phyloP scores from a whole-genome alignment of 2,797 vertebrate species.

The Oceanodroma leucorhoa region DNA sequence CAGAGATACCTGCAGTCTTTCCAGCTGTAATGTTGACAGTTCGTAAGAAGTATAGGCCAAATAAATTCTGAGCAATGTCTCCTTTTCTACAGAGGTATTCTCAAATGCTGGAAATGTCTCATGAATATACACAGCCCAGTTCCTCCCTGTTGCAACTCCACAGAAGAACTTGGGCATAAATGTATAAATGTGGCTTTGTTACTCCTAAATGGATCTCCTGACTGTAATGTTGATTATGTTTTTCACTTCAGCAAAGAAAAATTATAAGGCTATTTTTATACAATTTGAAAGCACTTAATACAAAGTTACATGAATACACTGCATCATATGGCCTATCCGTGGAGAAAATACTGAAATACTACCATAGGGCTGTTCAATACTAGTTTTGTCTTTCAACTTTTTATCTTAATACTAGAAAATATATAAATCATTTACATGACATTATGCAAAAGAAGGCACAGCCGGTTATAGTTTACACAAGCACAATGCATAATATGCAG shows the following conservation, averaged over 20 bases:
- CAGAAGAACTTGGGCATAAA: neutral
- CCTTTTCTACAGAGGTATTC: conserved; percentile 7
- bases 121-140: neutral
- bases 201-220: conserved; percentile 52
- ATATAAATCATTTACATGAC: conserved; percentile 88
- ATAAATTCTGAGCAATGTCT: neutral
- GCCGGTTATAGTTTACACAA: conserved; percentile 86
- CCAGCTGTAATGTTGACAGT: neutral
- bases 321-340: conserved; percentile 78
- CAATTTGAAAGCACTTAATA: conserved; percentile 83
- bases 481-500: conserved; percentile 85
- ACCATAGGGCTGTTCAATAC: conserved; percentile 81
- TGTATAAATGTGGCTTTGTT: conserved; percentile 65
- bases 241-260: conserved; percentile 78
- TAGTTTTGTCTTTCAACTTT: conserved; percentile 80
- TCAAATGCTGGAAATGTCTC: conserved; percentile 24
- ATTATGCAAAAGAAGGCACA: conserved; percentile 91
- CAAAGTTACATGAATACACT: conserved; percentile 83
- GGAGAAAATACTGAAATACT: conserved; percentile 80
- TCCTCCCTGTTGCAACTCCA: neutral
- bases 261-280: conserved; percentile 76
- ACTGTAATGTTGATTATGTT: conserved; percentile 76
- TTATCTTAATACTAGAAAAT: conserved; percentile 84
- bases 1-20: neutral
- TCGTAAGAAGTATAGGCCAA: neutral